Base-by-base conservation (phyloP, 2,888 invertebrate species). In the Steinernema carpocapsae region DNA sequence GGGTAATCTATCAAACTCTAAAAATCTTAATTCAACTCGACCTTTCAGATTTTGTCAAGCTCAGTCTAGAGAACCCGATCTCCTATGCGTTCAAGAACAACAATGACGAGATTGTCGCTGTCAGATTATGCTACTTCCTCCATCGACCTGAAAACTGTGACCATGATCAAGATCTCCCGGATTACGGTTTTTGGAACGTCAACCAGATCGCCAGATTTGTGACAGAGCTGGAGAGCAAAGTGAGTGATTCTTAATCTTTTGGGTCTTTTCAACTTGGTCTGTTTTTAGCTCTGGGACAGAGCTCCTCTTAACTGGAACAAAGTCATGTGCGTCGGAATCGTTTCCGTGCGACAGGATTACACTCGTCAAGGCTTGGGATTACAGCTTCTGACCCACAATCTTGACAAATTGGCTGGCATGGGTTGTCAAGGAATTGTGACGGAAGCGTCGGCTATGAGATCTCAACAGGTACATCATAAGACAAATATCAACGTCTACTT, bases 341-440 rank as follows among this genome's bases (percentile, higher is more conserved):
- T 79, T 10, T 79, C 79, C 37, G 79, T 79, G 29, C 43, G 72
- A 24, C 24, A 24, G 29, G 48, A 72, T 42, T 79, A 64, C 52
- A 73, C 70, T 22, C 74, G 79, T 14, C 74, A 75, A 19, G 79
- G 79, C 14, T 78, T 79, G 32, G 79, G 73, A 45, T 24, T 51
- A 29, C 37, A 32, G 37, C 73, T 79, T 17, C 29, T 80, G 29
- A 59, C 45, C 26, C 56, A 77, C 48, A 72, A 76, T 22, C 24
- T 76, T 56, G 80, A 79, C 32, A 72, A 80, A 51, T 43, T 64
- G 3, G 19, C 29, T n/a, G 29, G 12, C 2, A 14, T 71, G 37
- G 79, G 80, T n/a, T 77, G 72, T 43, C 79, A 79, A 52, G 79
- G 79, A 12, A 45, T 80, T 12, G 42, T 80, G 26, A 70, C 79